phyloP scores from a whole-genome alignment of 2,888 invertebrate genomes.

The Cataglyphis livida region DNA sequence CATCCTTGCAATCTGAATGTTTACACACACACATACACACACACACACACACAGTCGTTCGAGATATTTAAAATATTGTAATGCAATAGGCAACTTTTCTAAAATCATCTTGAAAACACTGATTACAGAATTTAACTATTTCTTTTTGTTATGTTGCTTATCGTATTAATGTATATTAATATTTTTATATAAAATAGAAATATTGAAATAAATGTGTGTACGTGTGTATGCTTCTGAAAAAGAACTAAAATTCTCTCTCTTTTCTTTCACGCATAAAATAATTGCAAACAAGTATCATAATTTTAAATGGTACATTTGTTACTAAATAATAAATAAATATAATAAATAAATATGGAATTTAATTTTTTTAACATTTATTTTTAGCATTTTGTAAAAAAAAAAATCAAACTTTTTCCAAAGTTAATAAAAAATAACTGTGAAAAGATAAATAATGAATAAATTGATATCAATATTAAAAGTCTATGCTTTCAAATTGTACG shows the following conservation, averaged over 20 bases:
- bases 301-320: neutral
- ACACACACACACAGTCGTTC: neutral
- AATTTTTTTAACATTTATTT: neutral
- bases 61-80: slow-evolving; percentile 5
- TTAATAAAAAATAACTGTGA: neutral
- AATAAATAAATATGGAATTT: neutral
- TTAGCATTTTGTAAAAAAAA: neutral
- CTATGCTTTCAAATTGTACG: neutral
- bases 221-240: neutral
- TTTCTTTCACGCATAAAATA: neutral
- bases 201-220: neutral
- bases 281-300: neutral
- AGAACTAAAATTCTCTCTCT: neutral
- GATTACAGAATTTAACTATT: neutral
- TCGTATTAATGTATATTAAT: neutral
- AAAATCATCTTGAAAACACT: neutral
- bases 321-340: neutral
- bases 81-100: neutral
- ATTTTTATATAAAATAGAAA: neutral
- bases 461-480: slow-evolving; percentile 1
- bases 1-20: neutral
- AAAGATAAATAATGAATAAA: neutral
- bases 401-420: neutral
- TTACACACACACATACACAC: neutral
- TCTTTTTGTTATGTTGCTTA: neutral